Base-by-base conservation (phyloP, 92 coral and sea anemone species). In the Montipora capitata region DNA sequence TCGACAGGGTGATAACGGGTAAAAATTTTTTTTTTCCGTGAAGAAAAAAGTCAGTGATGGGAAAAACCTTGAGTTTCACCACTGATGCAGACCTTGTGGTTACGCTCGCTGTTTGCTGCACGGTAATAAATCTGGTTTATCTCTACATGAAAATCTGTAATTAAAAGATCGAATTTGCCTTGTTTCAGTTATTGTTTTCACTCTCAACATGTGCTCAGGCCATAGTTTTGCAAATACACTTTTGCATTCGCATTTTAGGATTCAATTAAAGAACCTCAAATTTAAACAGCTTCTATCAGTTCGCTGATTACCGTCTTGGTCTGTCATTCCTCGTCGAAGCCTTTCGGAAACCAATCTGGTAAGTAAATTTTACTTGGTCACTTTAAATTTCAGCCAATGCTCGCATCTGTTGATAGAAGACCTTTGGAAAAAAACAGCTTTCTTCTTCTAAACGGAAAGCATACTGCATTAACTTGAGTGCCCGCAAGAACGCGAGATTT, bases 401-500 rank as follows among this genome's bases (percentile, higher is more conserved):
- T 7, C 9, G 48, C 87, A 72, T 83, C 87, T 83, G 87, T 73
- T 73, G 39, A 68, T 68, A 5, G 85, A 83, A 45, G 79, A 45
- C 61, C 69, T 40, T 48, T 77, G 72, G 7, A 43, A 59, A 83
- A 68, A 35, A 72, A 83, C 42, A 70, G 49, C 44, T 72, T 82
- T 69, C 72, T 83, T 83, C 72, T 35, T 12, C 59, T 40, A 73
- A 59, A 27, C 87, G 87, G 87, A 83, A 83, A 83, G 58, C 58
- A 57, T 72, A 83, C 59, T 72, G 61, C 87, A 83, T 83, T 83
- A 83, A 10, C 68, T 63, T 63, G 61, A 18, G 79, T 83, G 79
- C 8, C 2, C 7, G 71, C 58, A 38, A 59, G 42, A 58, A 57
- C 72, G 71, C 16, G 72, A 56, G 79, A 72, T 71, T 18, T 72